Evolutionary conservation across 2,888 invertebrate genomes (phyloP).

Genomic region (Siphlonurus alternatus): DNA sequence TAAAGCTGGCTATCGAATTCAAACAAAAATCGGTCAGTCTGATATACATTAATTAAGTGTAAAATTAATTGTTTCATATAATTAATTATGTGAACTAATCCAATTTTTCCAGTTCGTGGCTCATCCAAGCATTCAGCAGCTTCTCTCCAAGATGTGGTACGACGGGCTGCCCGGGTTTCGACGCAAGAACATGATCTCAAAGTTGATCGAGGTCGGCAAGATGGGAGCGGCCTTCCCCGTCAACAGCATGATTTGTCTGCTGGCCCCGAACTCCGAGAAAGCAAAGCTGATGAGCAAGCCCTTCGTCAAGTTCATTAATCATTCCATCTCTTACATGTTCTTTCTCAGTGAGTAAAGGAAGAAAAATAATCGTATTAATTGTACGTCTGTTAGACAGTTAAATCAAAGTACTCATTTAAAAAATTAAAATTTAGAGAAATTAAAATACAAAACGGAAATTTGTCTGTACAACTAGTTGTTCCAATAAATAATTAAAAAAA

Average conservation of each 20-base stretch:
- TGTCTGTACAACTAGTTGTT: too few species aligned
- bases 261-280: constrained; percentile 74
- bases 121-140: constrained; percentile 93
- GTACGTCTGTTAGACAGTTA: too few species aligned
- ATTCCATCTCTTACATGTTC: constrained; percentile 87
- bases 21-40: constrained; percentile 81
- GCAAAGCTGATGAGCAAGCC: constrained; percentile 92
- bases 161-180: constrained; percentile 94
- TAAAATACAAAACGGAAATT: too few species aligned
- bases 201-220: constrained; percentile 69
- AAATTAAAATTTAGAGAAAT: too few species aligned
- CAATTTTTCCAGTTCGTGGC: constrained; percentile 85
- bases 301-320: constrained; percentile 95
- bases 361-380: too few species aligned
- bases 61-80: too few species aligned
- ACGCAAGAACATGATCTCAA: constrained; percentile 35
- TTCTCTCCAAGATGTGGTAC: constrained; percentile 94
- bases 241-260: constrained; percentile 80
- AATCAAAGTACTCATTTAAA: too few species aligned
- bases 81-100: too few species aligned
- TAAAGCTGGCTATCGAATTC: constrained; percentile 90
- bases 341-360: constrained; percentile 59
- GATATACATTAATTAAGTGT: too few species aligned
- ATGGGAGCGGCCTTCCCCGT: constrained; percentile 86
- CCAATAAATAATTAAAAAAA: too few species aligned